phyloP scores from a whole-genome alignment of 2,113 vertebrate genomes.

The Ivindomyrus marchei region DNA sequence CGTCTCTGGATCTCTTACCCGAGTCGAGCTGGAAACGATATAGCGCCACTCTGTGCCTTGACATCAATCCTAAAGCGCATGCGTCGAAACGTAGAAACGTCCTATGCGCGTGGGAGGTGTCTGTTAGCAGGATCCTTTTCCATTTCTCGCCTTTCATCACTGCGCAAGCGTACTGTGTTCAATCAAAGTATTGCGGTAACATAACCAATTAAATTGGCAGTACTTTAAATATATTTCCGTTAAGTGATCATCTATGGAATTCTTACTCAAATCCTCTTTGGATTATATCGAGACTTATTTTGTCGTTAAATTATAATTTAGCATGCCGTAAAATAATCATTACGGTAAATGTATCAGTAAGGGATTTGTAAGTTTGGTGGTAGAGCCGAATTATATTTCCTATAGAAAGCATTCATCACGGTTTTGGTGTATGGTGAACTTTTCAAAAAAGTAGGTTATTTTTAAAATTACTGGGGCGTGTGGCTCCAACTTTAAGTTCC shows the following conservation, averaged over 20 bases:
- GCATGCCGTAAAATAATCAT: not conserved
- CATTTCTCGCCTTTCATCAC: slow-evolving; percentile 35
- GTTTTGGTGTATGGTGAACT: not conserved
- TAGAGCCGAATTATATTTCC: not conserved
- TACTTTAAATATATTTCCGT: not conserved
- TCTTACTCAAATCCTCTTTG: not conserved
- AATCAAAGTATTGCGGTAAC: slow-evolving; percentile 42
- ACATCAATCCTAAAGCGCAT: slow-evolving; percentile 66
- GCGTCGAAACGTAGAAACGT: slow-evolving; percentile 53
- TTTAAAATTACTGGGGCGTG: not conserved
- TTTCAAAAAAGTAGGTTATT: not conserved
- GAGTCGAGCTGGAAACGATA: slow-evolving; percentile 60
- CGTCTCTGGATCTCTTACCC: slow-evolving; percentile 59
- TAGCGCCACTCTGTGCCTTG: slow-evolving; percentile 75
- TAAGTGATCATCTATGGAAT: not conserved
- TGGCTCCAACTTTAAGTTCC: not conserved
- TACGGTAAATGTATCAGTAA: not conserved
- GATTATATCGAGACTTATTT: not conserved
- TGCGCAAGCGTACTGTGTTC: slow-evolving; percentile 50
- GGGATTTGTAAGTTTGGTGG: not conserved
- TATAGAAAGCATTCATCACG: not conserved
- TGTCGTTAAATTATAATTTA: not conserved
- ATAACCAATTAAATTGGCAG: slow-evolving; percentile 39
- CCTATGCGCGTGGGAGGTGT: slow-evolving; percentile 46
- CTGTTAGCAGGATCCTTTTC: slow-evolving; percentile 35